Evolutionary conservation across 2,888 invertebrate species (phyloP).

Genomic region (Dexiosoma caninum): DNA sequence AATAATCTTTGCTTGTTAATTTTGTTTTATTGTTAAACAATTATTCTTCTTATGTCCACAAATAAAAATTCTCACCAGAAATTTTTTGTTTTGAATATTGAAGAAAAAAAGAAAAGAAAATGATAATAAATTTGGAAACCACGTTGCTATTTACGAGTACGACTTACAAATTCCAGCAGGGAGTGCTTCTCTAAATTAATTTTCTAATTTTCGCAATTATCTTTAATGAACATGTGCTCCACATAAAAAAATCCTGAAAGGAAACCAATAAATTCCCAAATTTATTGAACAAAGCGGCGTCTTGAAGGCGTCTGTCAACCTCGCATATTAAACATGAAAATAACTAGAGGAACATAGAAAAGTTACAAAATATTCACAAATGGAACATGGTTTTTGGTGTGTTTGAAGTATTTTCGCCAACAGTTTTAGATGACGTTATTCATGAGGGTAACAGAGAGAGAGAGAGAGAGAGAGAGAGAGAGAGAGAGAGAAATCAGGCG

Average conservation of each 20-base stretch:
- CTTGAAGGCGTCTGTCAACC: constrained; percentile 12
- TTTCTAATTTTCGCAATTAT: background rate
- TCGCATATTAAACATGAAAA: background rate
- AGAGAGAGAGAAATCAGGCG: too few relatives aligned
- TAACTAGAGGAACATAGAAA: background rate
- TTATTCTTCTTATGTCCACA: background rate
- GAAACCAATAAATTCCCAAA: constrained; percentile 10
- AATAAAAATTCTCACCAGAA: constrained; percentile 41
- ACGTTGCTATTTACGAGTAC: background rate
- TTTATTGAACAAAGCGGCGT: constrained; percentile 13
- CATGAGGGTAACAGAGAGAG: background rate
- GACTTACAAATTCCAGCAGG: background rate
- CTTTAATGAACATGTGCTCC: background rate
- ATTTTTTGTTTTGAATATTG: background rate
- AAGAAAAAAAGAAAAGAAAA: too few relatives aligned
- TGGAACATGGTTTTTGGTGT: constrained; percentile 2
- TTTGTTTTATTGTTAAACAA: constrained; percentile 15
- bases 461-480: too few relatives aligned
- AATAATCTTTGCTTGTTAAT: background rate
- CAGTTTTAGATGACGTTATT: constrained; percentile 2
- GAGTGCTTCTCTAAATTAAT: background rate
- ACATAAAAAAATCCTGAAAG: background rate
- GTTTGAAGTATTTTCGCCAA: constrained; percentile 17
- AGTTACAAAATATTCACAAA: constrained; percentile 12
- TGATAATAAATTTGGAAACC: background rate